Evolutionary conservation across 2,113 vertebrate species (phyloP), one percentile per base, ranked within the genome.

Genomic region (Perca schrenkii): DNA sequence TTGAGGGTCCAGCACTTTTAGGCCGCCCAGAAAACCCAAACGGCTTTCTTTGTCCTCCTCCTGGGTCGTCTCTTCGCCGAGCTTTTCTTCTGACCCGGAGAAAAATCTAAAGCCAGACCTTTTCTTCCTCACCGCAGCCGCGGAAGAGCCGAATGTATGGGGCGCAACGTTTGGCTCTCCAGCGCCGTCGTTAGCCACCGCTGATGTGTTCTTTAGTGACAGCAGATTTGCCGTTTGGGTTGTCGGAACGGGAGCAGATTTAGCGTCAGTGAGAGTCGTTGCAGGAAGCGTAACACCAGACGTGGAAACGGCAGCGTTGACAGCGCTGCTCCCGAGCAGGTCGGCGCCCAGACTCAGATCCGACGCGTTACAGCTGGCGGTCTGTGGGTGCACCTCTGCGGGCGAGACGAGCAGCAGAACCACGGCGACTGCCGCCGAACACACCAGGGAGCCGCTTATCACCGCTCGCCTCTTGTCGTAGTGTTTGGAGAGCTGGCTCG

Each of bases 361-460:
- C n/a, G 94, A 94, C 56, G 2, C 4, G 0, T 94, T 94, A 36
- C 97, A 97, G 74, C 49, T 17, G 66, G 5, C 5, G 61, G 15
- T 22, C 17, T 19, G 74, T 1, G 6, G 1, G 7, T 25, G 34
- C 43, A 65, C 19, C 36, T 71, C 84, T 5, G 74, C 3, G 0
- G 94, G 83, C 0, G 97, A 96, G 64, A 97, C 28, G 8, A 97
- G 87, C 22, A 95, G 92, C 85, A 98, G 89, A 19, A 95, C 17
- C 60, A 97, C 88, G 34, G 92, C 86, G 3, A 92, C 91, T 1
- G 70, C 93, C 2, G 88, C 92, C 0, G 97, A 97, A 77, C 95
- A 92, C 28, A 96, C 73, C 21, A 97, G 75, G 0, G 94, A 96
- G 13, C 84, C 47, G 0, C 57, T 72, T 1, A 98, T 91, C 60